Evolutionary conservation across 2,113 vertebrate species (phyloP).

Genomic region (Pelodiscus sinensis): DNA sequence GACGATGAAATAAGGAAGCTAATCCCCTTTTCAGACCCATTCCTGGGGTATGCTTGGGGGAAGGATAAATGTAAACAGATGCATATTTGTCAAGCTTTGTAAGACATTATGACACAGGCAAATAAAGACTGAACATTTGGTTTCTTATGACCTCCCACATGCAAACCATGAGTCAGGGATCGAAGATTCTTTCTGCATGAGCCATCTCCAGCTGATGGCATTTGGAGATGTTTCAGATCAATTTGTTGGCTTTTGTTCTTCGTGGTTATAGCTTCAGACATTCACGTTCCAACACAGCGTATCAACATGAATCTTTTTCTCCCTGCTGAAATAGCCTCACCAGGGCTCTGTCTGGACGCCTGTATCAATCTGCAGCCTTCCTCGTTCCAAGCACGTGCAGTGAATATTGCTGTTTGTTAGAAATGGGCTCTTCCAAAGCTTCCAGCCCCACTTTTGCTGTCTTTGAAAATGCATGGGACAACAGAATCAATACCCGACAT

Average conservation of each 20-base stretch:
- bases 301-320: not conserved
- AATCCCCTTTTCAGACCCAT: not conserved
- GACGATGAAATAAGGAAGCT: not conserved
- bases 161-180: slow-evolving; percentile 18
- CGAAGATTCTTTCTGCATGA: not conserved
- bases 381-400: not conserved
- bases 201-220: not conserved
- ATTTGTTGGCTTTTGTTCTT: not conserved
- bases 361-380: not conserved
- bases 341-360: not conserved
- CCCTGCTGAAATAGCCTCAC: not conserved
- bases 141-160: not conserved
- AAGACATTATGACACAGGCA: not conserved
- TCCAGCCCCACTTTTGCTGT: not conserved
- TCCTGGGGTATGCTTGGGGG: not conserved
- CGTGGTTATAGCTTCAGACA: not conserved
- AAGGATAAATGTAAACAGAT: not conserved
- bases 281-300: not conserved
- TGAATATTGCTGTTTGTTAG: not conserved
- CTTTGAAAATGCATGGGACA: not conserved
- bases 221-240: not conserved
- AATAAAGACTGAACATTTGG: not conserved
- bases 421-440: not conserved
- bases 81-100: not conserved
- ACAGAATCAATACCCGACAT: not conserved